Evolutionary conservation across 2,113 vertebrate genomes (phyloP), one percentile per base, ranked within the genome.

Genomic region (Mirounga angustirostris): DNA sequence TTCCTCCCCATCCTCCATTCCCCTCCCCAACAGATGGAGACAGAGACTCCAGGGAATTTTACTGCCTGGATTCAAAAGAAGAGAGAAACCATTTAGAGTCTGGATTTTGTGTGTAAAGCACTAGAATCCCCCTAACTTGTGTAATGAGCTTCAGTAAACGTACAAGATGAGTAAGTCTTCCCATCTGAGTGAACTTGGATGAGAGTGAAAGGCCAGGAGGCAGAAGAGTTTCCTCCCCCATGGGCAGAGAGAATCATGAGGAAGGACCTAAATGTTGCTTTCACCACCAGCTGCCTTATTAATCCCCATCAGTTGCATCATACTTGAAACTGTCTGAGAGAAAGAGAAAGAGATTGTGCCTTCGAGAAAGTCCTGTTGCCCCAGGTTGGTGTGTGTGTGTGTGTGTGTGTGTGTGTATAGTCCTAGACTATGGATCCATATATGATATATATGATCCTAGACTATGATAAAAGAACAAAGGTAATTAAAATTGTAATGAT

Each of bases 401-500:
- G 59, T 61, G 14, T 65, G 28, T 65, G 5, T 30, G 28, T 33
- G 7, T 33, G 28, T 63, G 26, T 63, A 40, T 43, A 30, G 11
- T 43, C 46, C 46, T 46, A 46, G 46, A 46, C 7, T 46, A 46
- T 46, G 46, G 46, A 46, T 46, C 46, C 46, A 9, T 63, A 63
- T 65, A 30, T 58, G 19, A 58, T 30, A 65, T 30, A n/a, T 18
- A 40, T 24, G 56, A 46, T 50, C 46, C 36, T 91, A 89, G 46
- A 33, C 71, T 56, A 21, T 82, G 52, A 40, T 84, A 36, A 83
- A 86, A 81, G 36, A n/a, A 56, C 33, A 88, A 82, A 91, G 40
- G 88, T 93, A 94, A 92, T 93, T 93, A 93, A 91, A 80, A 24
- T 91, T 69, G 16, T 79, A 58, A 28, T 85, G 50, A 58, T 73